Evolutionary conservation across 2,888 invertebrate genomes (phyloP).

Genomic region (Byasa hedistus): DNA sequence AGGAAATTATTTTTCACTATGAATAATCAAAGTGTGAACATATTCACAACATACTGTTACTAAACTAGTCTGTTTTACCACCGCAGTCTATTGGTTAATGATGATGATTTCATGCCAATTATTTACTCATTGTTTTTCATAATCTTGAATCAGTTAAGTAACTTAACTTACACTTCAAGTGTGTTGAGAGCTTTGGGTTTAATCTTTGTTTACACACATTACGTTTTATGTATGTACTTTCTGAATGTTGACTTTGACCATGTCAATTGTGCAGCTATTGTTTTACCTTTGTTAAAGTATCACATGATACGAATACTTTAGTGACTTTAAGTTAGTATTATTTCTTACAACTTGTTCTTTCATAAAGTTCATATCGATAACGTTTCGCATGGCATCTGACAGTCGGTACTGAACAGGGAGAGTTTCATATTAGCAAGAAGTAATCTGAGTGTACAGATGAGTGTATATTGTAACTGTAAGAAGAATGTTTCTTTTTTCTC

Average conservation of each 20-base stretch:
- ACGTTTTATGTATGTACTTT: background rate
- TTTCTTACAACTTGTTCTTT: constrained; percentile 5
- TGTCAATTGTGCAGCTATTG: background rate
- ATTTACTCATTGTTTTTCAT: no score
- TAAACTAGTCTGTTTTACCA: no score
- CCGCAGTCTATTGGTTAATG: no score
- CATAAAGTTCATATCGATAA: background rate
- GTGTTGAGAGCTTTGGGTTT: no score
- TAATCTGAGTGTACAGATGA: constrained; percentile 53
- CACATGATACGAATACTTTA: constrained; percentile 21
- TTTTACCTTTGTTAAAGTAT: background rate
- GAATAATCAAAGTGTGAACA: background rate
- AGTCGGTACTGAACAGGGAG: background rate
- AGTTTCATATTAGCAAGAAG: constrained; percentile 39
- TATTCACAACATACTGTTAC: no score
- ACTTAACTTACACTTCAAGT: no score
- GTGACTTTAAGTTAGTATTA: background rate
- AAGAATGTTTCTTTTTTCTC: constrained; percentile 36
- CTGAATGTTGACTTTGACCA: background rate
- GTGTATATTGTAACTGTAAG: constrained; percentile 56
- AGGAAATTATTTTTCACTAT: background rate
- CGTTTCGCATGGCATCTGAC: background rate
- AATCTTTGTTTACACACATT: background rate
- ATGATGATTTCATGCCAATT: no score
- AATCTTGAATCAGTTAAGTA: no score